Base-by-base conservation (phyloP, 2,888 invertebrate species). In the Xestia c-nigrum region DNA sequence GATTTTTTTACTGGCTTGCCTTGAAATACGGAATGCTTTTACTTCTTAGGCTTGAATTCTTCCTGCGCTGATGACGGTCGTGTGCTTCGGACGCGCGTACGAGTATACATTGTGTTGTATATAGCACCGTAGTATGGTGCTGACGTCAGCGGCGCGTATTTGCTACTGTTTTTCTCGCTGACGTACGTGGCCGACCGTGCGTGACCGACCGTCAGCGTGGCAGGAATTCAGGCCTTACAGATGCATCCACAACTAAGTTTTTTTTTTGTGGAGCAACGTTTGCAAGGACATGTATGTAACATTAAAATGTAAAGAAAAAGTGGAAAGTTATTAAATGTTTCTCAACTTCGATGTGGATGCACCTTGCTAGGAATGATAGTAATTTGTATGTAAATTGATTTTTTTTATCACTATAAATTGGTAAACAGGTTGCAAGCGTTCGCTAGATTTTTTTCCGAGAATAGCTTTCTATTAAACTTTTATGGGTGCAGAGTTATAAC, bases 381-480 rank as follows among this genome's bases (percentile, higher is more conserved):
- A 64, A 16, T 24, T 64, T 64, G 4, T 64, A 64, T 46, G 43
- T n/a, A 43, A 7, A n/a, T 43, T 46, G 14, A 59, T 9, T 43
- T 64, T 1, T 67, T 67, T 38, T n/a, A n/a, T 78, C 63, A 78
- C 52, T 21, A 61, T 12, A n/a, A 9, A 10, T 52, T 76, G 31
- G 52, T 40, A 24, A 82, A 31, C 31, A 9, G 21, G 14, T 38
- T 63, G n/a, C 77, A 76, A 61, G 38, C 38, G 5, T 76, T 52
- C 31, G 55, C 14, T 16, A 47, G 10, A 7, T 40, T 5, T 59
- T 38, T 47, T 78, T 31, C 4, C 1, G 40, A 47, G 5, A 52
- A 63, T 12, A 40, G 5, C 1, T n/a, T 76, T 46, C 12, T 21
- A 31, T 19, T 12, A 31, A 38, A n/a, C 9, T 47, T 6, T 57